A percentile compares a stretch with the other conserved stretches of the same genome.
Evolutionary conservation across 2,113 vertebrate genomes (phyloP).

Genomic region (Pipra filicauda): DNA sequence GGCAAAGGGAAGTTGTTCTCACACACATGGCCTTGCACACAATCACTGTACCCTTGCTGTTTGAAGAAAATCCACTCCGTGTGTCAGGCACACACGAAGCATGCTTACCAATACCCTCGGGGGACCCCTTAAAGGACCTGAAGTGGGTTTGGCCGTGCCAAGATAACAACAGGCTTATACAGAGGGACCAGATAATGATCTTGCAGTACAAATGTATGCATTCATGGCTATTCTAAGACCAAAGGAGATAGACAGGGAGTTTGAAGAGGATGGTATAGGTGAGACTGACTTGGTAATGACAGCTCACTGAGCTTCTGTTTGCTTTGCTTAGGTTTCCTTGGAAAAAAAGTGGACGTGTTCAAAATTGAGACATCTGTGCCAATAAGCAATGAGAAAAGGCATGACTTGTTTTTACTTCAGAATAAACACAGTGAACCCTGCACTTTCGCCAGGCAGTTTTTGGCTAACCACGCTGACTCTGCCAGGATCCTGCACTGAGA

Average conservation of each 20-base stretch:
- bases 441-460: not conserved
- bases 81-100: not conserved
- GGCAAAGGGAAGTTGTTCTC: not conserved
- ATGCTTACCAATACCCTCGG: not conserved
- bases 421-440: not conserved
- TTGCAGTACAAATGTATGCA: not conserved
- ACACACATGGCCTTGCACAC: not conserved
- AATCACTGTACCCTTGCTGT: not conserved
- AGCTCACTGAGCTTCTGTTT: not conserved
- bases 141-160: not conserved
- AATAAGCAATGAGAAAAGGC: not conserved
- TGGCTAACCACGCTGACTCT: not conserved
- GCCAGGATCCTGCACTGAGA: not conserved
- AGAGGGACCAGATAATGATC: not conserved
- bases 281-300: not conserved
- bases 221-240: not conserved
- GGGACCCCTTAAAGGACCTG: not conserved
- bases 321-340: not conserved
- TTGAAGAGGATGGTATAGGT: not conserved
- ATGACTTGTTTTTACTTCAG: slow-evolving; percentile 8
- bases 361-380: not conserved
- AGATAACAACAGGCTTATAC: not conserved
- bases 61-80: not conserved
- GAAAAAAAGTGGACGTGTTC: not conserved
- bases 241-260: not conserved